phyloP scores from a whole-genome alignment of 2,797 vertebrate genomes.

The Ceryle rudis region DNA sequence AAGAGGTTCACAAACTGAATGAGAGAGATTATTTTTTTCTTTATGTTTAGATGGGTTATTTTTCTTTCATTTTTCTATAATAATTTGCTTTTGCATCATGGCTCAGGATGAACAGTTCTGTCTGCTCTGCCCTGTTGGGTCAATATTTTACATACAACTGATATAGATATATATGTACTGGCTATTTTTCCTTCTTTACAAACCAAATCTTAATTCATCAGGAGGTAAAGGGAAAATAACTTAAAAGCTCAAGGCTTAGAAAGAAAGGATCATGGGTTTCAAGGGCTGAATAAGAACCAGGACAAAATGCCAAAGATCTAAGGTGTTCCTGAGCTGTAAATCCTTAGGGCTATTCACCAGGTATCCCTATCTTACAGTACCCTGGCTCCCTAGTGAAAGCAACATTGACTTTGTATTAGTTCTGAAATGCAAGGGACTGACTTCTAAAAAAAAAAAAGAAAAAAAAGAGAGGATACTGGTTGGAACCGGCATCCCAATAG shows the following conservation, averaged over 20 bases:
- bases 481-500: not conserved
- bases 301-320: not conserved
- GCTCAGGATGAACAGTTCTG: not conserved
- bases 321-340: not conserved
- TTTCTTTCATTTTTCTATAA: not conserved
- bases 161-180: not conserved
- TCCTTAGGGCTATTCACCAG: not conserved
- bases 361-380: not conserved
- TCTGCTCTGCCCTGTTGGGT: not conserved
- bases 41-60: not conserved
- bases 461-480: not conserved
- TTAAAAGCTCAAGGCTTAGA: not conserved
- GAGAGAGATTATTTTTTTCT: not conserved
- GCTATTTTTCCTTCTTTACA: not conserved
- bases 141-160: not conserved
- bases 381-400: not conserved
- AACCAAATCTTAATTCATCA: not conserved
- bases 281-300: not conserved
- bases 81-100: not conserved
- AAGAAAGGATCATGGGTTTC: not conserved
- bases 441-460: not conserved
- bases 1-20: not conserved
- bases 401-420: not conserved
- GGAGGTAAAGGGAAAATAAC: not conserved
- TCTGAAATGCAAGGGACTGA: not conserved